These are phyloP conservation scores for Stenoptilia bipunctidactyla DNA, from an alignment of 2,888 invertebrate species.

Conservation along the genomic window DNA sequence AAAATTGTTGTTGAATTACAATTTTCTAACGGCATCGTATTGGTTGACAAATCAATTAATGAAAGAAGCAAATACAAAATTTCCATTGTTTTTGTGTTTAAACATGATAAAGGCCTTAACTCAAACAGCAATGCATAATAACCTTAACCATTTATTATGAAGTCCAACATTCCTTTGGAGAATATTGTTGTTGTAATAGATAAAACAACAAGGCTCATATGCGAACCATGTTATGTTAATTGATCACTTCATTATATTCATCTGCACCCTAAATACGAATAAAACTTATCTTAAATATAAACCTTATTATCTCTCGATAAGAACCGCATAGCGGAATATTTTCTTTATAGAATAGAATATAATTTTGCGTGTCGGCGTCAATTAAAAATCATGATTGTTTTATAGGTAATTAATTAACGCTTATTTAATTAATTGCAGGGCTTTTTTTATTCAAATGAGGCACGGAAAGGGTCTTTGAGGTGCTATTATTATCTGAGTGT, in stretches of 20 bases:
- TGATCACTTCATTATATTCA: slow-evolving; percentile 58
- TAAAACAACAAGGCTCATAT: slow-evolving; percentile 39
- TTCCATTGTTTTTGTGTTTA: too few species aligned
- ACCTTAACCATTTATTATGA: background rate
- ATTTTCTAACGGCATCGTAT: too few species aligned
- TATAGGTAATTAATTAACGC: slow-evolving; percentile 64
- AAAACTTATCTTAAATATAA: slow-evolving; percentile 24
- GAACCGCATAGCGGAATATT: too few species aligned
- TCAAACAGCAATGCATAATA: too few species aligned
- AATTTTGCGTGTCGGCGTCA: slow-evolving; percentile 29
- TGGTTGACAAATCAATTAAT: too few species aligned
- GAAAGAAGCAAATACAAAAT: too few species aligned
- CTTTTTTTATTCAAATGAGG: too few species aligned
- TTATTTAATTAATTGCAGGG: slow-evolving; percentile 54
- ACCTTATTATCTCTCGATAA: too few species aligned
- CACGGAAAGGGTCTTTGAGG: slow-evolving; percentile 11
- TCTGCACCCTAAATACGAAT: too few species aligned
- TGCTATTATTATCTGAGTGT: slow-evolving; percentile 64
- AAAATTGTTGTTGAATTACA: too few species aligned
- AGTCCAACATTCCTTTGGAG: slow-evolving; percentile 16
- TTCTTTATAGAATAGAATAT: slow-evolving; percentile 41
- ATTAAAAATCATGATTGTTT: slow-evolving; percentile 60
- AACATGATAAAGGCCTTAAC: too few species aligned
- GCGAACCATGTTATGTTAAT: slow-evolving; percentile 54
- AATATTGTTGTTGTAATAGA: slow-evolving; percentile 40